phyloP scores from a whole-genome alignment of 2,888 invertebrate genomes.

The Camptogramma bilineatum region DNA sequence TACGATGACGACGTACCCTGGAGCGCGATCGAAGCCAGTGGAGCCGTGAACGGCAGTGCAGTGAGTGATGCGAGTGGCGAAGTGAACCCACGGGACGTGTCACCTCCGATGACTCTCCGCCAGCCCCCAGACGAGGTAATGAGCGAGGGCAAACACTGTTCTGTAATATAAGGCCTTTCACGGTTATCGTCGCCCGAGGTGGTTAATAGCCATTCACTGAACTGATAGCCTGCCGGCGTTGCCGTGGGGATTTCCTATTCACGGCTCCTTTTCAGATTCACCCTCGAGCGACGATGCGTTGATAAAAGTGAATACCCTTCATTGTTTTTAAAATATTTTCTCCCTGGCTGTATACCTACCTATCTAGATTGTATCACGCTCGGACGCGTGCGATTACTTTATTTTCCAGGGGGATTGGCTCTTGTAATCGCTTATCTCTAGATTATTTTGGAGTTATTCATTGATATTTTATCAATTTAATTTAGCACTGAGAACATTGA shows the following conservation, averaged over 20 bases:
- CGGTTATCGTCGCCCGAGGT: constrained; percentile 80
- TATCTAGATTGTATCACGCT: constrained; percentile 64
- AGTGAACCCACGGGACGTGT: constrained; percentile 71
- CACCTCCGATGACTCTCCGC: constrained; percentile 75
- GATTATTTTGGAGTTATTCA: constrained; percentile 52
- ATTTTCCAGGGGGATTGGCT: constrained; percentile 61
- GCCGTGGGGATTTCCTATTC: constrained; percentile 72
- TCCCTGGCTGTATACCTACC: constrained; percentile 61
- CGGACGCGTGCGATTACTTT: constrained; percentile 61
- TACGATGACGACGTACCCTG: constrained; percentile 84
- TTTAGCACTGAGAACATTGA: constrained; percentile 23
- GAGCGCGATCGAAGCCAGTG: constrained; percentile 74
- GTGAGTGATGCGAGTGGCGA: constrained; percentile 77
- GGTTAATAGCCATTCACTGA: constrained; percentile 79
- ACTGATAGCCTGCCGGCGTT: constrained; percentile 72
- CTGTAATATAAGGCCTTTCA: constrained; percentile 68
- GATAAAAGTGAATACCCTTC: constrained; percentile 79
- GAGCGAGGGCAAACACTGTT: constrained; percentile 68
- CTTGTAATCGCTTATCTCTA: constrained; percentile 63
- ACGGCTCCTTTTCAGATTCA: constrained; percentile 67
- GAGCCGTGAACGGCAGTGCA: constrained; percentile 70
- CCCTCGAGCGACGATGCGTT: constrained; percentile 78
- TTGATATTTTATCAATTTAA: constrained; percentile 47
- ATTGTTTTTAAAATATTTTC: constrained; percentile 80
- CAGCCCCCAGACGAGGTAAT: constrained; percentile 79